phyloP scores from a whole-genome alignment of 2,797 vertebrate species.

The Anabacerthia variegaticeps region DNA sequence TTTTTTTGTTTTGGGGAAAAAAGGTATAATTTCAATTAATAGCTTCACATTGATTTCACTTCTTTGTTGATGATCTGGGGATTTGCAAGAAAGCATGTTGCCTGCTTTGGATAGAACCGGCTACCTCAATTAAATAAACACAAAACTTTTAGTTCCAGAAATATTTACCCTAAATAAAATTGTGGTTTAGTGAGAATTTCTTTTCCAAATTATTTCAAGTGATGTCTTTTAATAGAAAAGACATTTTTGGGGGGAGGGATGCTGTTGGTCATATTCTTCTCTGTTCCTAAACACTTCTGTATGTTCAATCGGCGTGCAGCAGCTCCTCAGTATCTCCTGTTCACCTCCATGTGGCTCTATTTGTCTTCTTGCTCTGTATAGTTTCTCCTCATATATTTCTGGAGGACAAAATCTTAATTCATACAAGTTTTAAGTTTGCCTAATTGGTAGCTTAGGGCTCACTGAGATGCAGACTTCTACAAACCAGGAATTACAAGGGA shows the following conservation, averaged over 20 bases:
- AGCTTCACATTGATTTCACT: not conserved
- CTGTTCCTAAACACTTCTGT: not conserved
- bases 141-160: not conserved
- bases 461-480: not conserved
- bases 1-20: not conserved
- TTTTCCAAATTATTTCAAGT: not conserved
- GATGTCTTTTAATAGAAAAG: not conserved
- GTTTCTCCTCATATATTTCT: not conserved
- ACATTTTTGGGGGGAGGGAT: not conserved
- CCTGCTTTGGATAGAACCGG: not conserved
- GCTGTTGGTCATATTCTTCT: not conserved
- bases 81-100: not conserved
- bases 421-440: not conserved
- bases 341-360: not conserved
- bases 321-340: not conserved
- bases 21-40: not conserved
- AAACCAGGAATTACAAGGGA: not conserved
- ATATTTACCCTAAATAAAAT: not conserved
- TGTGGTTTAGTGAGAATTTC: not conserved
- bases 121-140: not conserved
- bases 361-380: not conserved
- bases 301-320: fast-evolving
- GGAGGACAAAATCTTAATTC: not conserved
- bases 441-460: not conserved
- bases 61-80: not conserved